phyloP scores from a whole-genome alignment of 35 echinoderm and acorn worm species.

The Ophiothrix spiculata region DNA sequence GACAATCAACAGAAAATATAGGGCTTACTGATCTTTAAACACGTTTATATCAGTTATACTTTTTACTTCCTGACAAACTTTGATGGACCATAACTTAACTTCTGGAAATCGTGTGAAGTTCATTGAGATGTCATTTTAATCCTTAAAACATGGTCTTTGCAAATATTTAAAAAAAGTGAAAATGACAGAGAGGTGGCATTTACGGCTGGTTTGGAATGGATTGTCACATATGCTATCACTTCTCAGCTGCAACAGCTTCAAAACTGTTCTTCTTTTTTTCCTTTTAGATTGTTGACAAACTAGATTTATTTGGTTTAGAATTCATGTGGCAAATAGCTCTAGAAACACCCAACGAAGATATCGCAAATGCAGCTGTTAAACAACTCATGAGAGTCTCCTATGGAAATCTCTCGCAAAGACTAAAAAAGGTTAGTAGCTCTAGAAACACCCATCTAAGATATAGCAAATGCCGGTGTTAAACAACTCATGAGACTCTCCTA shows the following conservation, averaged over 20 bases:
- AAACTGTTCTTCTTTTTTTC: background rate
- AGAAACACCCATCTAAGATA: constrained; percentile 70
- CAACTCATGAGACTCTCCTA: constrained; percentile 97
- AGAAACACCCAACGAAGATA: constrained; percentile 85
- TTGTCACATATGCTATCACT: no score
- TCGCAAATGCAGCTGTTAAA: constrained; percentile 75
- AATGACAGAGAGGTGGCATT: no score
- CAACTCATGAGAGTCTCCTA: constrained; percentile 98
- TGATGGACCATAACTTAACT: no score
- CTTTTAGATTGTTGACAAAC: constrained; percentile 79
- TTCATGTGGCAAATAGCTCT: constrained; percentile 97
- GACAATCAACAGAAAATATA: no score
- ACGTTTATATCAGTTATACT: no score
- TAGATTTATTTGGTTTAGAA: constrained; percentile 84
- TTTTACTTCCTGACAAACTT: no score
- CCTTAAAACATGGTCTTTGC: no score
- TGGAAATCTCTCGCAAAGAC: constrained; percentile 66
- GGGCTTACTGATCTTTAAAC: no score
- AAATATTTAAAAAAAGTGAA: no score
- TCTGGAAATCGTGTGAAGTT: no score
- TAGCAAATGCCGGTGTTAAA: constrained; percentile 72
- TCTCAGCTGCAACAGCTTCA: background rate
- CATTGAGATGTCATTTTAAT: no score
- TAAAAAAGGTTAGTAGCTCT: constrained; percentile 79
- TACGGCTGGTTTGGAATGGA: no score